Evolutionary conservation across 2,797 vertebrate species (phyloP).

Genomic region (Scomberomorus guttatus): DNA sequence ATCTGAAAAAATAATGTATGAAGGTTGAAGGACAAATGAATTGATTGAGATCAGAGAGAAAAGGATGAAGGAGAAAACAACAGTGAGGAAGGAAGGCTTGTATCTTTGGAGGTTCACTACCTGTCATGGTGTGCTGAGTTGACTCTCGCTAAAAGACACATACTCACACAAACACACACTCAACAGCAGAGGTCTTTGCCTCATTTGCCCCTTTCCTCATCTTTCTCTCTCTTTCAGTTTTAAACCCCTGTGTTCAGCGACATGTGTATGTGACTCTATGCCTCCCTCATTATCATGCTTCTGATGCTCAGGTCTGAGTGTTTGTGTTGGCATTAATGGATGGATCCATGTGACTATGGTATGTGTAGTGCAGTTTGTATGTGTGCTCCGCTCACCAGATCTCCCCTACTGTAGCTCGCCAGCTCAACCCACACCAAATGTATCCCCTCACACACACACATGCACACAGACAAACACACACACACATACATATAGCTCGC

Average conservation of each 20-base stretch:
- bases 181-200: slow-evolving; percentile 24
- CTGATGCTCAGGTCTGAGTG: not conserved
- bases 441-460: slow-evolving; percentile 16
- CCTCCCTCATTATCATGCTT: not conserved
- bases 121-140: slow-evolving; percentile 70
- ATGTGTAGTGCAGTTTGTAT: slow-evolving; percentile 1
- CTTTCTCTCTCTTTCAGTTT: not conserved
- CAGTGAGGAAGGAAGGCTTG: slow-evolving; percentile 27
- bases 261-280: too few species aligned
- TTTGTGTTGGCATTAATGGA: slow-evolving; percentile 2
- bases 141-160: not conserved
- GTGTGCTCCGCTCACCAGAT: slow-evolving; percentile 24
- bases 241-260: too few species aligned
- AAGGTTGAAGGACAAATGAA: not conserved
- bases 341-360: slow-evolving; percentile 1
- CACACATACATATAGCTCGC: slow-evolving; percentile 29
- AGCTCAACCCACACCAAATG: slow-evolving; percentile 35
- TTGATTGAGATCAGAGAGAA: slow-evolving; percentile 3
- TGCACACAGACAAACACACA: slow-evolving; percentile 14
- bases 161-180: slow-evolving; percentile 2
- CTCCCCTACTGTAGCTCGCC: slow-evolving; percentile 30
- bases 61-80: not conserved
- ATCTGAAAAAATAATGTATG: not conserved
- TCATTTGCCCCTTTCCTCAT: slow-evolving; percentile 3
- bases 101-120: slow-evolving; percentile 65